Base-by-base conservation (phyloP, 2,113 vertebrate genomes). In the Anhinga anhinga region DNA sequence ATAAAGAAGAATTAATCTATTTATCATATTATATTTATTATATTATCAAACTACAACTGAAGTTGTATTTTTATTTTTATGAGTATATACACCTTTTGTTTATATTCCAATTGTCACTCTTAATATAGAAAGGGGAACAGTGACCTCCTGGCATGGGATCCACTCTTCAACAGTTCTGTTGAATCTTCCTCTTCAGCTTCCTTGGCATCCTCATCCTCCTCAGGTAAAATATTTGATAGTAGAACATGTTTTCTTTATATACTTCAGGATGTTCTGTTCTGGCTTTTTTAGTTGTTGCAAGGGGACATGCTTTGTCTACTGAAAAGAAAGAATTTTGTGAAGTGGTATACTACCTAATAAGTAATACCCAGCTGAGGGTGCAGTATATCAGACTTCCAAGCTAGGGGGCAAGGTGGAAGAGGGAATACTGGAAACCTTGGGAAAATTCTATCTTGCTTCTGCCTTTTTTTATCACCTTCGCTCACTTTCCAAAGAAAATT, bases 91-190 rank as follows among this genome's bases (percentile, higher is more conserved):
- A 13, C 22, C 29, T 95, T 94, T 55, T 10, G 30, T 93, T 92
- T 63, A 26, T 95, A 69, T 91, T 95, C 47, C 42, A 55, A 86
- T 62, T 92, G 20, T 63, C 92, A 96, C 27, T 93, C 50, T 55
- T 90, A 47, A 97, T 77, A 13, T 65, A 99, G 99, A 90, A 98
- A 98, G 97, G 98, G 98, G 38, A 99, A 98, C 98, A 99, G 97
- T 90, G 99, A 99, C 93, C 98, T 99, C 45, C 98, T 99, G 80
- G 99, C 99, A 86, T 98, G 99, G 99, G 99, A 99, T 96, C 99
- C 99, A 47, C 94, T 98, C 10, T 99, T 99, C 89, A 98, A 98
- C 89, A 98, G 98, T 47, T 98, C 98, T 80, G 94, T 98, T 26
- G 98, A 98, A 25, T 98, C 98, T 56, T 98, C 99, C 11, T 97